A percentile compares a stretch with the other conserved stretches of the same genome.
Conservation (phyloP, 2,888 invertebrate species). For the Hartigia nigra region DNA sequence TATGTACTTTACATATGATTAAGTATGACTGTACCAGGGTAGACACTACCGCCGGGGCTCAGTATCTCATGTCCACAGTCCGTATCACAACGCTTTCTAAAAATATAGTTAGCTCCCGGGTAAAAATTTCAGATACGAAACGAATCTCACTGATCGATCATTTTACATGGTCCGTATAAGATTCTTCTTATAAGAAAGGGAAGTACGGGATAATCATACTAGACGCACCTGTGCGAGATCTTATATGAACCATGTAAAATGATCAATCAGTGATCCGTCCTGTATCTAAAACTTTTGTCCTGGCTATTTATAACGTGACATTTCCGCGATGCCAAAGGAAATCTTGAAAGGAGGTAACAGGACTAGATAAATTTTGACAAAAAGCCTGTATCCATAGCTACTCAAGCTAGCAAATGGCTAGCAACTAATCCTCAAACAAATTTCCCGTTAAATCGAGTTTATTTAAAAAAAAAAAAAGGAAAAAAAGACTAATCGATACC, state of each 20-base stretch:
- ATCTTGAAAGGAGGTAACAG: neutral
- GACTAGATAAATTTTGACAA: neutral
- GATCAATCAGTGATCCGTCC: neutral
- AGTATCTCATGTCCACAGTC: constrained; percentile 38
- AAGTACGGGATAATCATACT: too few relatives aligned
- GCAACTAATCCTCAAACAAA: neutral
- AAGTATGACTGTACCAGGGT: neutral
- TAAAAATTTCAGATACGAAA: too few relatives aligned
- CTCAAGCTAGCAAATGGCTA: too few relatives aligned
- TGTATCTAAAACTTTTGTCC: neutral
- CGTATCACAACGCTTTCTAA: constrained; percentile 47
- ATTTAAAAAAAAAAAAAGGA: neutral
- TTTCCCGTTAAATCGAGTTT: neutral
- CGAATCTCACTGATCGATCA: too few relatives aligned
- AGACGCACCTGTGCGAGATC: neutral
- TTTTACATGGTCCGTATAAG: too few relatives aligned
- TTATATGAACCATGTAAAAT: neutral
- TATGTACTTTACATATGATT: neutral
- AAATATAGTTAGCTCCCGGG: constrained; percentile 56
- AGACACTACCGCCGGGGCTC: constrained; percentile 21
- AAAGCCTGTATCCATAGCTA: neutral
- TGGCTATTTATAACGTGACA: constrained; percentile 54
- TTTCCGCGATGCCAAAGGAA: constrained; percentile 27
- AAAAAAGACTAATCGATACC: neutral
- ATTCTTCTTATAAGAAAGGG: too few relatives aligned